Evolutionary conservation across 2,888 invertebrate species (phyloP), one percentile per base, ranked within the genome.

Genomic region (Ramazzottius varieornatus): DNA sequence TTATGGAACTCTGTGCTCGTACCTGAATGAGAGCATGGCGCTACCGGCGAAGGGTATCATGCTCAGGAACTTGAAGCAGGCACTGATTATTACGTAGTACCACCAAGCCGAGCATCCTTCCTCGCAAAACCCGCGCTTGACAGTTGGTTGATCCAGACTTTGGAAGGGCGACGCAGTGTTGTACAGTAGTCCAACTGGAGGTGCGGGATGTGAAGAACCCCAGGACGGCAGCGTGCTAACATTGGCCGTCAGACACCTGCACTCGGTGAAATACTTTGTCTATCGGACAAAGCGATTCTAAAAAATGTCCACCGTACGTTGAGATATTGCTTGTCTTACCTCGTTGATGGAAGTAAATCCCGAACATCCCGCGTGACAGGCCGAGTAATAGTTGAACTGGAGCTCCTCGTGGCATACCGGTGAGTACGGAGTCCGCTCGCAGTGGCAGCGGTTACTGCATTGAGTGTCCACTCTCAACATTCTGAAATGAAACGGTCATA

Each of bases 341-440:
- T n/a, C n/a, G n/a, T n/a, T n/a, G n/a, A n/a, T n/a, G n/a, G n/a
- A n/a, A n/a, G n/a, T n/a, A 40, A 20, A 40, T 13, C n/a, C 54
- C 2, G 73, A 74, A 72, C 86, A 86, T 1, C 86, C 86, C 1
- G 86, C 86, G 70, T 83, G 82, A 73, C 86, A 86, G 0, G 86
- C 83, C 0, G 83, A 84, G 72, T 82, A 86, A 72, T 81, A 85
- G 0, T 82, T 83, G 2, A 78, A 74, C 0, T 70, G 74, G 13
- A 78, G 76, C 67, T 79, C 79, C 67, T 76, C 77, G 1, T 81
- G 80, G 70, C 84, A 85, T 33, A 85, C 79, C 0, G 85, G 85
- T 66, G 80, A 78, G 70, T 83, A 85, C 68, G 80, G 80, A 2
- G 81, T 76, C 32, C 76, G 74, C 1, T 77, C 77, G 72, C 84